Evolutionary conservation across 2,797 vertebrate genomes (phyloP).

Genomic region (Cirrhinus molitorella): DNA sequence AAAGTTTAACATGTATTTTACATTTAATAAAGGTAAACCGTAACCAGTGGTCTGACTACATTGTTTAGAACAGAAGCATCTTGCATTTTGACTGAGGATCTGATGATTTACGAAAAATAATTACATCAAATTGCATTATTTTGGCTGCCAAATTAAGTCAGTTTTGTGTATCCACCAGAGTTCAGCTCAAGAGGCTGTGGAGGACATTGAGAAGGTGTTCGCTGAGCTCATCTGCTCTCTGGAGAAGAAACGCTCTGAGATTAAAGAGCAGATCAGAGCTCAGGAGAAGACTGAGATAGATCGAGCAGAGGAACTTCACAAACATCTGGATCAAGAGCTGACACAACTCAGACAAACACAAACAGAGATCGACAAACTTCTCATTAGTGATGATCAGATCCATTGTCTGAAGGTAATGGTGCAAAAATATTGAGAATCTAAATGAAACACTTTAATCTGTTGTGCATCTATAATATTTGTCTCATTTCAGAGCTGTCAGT

Average conservation of each 20-base stretch:
- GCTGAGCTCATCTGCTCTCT: too few species aligned
- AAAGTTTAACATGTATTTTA: background rate
- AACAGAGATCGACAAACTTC: background rate
- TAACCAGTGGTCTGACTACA: background rate
- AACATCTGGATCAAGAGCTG: too few species aligned
- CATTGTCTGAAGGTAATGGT: conserved; percentile 18
- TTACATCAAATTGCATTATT: background rate
- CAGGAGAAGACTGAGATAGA: conserved; percentile 40
- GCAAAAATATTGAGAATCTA: too few species aligned
- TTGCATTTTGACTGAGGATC: background rate
- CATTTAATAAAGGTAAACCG: background rate
- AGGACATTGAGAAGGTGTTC: conserved; percentile 25
- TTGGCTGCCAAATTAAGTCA: background rate
- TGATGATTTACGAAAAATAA: background rate
- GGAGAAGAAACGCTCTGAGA: conserved; percentile 19
- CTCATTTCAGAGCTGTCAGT: conserved; percentile 23
- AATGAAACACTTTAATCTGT: too few species aligned
- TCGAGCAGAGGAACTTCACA: too few species aligned
- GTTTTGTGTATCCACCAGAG: background rate
- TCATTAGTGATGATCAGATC: background rate
- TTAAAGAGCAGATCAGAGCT: conserved; percentile 34
- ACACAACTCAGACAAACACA: conserved; percentile 5
- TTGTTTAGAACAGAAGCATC: background rate
- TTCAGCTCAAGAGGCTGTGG: background rate
- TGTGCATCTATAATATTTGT: background rate